Base-by-base conservation (phyloP, 2,888 invertebrate genomes). In the Phaedon cochleariae region DNA sequence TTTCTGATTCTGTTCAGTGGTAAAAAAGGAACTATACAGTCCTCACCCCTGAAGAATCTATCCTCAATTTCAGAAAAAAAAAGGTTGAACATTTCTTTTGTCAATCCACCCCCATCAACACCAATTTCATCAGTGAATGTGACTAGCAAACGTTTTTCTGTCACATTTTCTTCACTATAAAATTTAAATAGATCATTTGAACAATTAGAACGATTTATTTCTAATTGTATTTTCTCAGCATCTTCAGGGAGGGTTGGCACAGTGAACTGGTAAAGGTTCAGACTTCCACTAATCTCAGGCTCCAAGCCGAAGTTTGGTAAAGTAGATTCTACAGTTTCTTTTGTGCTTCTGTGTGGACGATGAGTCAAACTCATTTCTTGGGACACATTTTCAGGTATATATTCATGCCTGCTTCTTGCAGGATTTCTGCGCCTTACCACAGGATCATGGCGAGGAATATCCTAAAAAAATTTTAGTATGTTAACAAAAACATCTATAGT, bases 71-170 rank as follows among this genome's bases (percentile, higher is more conserved):
- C 26, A 22, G 26, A 26, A n/a, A 45, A 58, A 29, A 58, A 58
- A 12, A 46, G 17, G 37, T 58, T 45, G 15, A 58, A 58, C 46
- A 58, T 31, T 46, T 58, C 48, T 48, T 58, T 58, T 15, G 46
- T 58, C 26, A 58, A 29, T 26, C 58, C 58, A 22, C 48, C 58
- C 17, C 46, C 46, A 48, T 58, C 46, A 17, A 45, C 26, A 45
- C 58, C 58, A 17, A 41, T 20, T 58, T 58, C 29, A 55, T 55
- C 18, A 12, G 18, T 31, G 21, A 55, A 55, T 21, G 21, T 37
- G 17, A 55, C 55, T 6, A 22, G 20, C 41, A 55, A 41, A 17
- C 21, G 18, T 15, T 55, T 55, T 55, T 55, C 55, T 55, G 21
- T 37, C 1, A 55, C 20, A 20, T 34, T 55, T 55, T 55, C 55